A percentile compares a stretch with the other conserved stretches of the same genome.
Evolutionary conservation across 2,797 vertebrate species (phyloP).

Genomic region (Mus spretus): DNA sequence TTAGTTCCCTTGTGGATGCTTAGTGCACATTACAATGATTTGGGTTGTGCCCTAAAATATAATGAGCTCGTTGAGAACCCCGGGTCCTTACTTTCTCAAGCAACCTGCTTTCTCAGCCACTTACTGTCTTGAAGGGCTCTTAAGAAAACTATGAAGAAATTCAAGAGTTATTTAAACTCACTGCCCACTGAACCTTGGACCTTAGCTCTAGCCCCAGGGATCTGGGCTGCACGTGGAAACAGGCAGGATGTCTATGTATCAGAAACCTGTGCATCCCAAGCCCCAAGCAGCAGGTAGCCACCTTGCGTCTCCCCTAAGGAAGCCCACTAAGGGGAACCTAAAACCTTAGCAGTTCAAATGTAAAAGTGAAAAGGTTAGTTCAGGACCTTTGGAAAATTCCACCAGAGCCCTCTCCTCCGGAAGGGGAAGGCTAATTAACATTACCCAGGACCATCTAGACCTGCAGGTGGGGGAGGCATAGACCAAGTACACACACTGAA

Average conservation of each 20-base stretch:
- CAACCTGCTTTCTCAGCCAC: background rate
- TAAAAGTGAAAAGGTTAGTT: background rate
- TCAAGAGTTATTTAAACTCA: background rate
- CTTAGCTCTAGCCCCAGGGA: background rate
- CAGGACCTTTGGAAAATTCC: no score
- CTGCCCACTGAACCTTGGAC: background rate
- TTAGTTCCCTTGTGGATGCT: background rate
- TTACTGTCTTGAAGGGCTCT: background rate
- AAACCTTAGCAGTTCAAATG: background rate
- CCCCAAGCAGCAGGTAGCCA: background rate
- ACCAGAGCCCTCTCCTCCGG: no score
- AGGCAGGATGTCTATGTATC: background rate
- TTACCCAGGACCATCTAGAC: no score
- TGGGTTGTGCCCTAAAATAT: slow-evolving; percentile 25
- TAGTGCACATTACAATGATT: background rate
- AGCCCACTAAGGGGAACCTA: background rate
- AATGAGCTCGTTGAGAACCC: background rate
- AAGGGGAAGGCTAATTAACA: no score
- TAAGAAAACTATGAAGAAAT: background rate
- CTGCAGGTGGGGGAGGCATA: no score
- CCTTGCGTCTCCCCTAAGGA: background rate
- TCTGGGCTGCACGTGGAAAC: background rate
- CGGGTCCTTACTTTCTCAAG: background rate
- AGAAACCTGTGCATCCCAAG: background rate
- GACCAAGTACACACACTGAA: no score